Evolutionary conservation across 1,140 invertebrate genomes (phyloP).

Genomic region (Drosophila cardini): DNA sequence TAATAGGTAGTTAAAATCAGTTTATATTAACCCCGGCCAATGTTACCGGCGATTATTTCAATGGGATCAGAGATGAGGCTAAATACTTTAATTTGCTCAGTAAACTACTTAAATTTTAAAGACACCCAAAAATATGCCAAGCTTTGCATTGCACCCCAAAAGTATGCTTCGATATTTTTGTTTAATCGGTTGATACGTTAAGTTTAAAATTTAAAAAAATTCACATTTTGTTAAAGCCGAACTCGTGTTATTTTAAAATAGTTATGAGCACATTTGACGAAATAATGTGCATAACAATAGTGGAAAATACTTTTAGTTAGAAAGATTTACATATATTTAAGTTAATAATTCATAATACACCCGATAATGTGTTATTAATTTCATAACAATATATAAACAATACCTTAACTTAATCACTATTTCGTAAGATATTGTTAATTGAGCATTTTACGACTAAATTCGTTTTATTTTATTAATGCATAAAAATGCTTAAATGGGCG

Average conservation of each 20-base stretch:
- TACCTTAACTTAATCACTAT: not conserved
- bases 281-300: not conserved
- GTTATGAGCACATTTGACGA: too few relatives aligned
- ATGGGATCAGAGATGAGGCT: constrained; percentile 18
- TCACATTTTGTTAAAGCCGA: not conserved
- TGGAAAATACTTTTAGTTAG: not conserved
- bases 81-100: constrained; percentile 1
- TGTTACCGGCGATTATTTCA: constrained; percentile 18
- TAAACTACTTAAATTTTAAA: not conserved
- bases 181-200: not conserved
- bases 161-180: constrained; percentile 12
- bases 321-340: not conserved
- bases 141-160: constrained; percentile 1
- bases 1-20: constrained; percentile 17
- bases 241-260: not conserved
- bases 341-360: not conserved
- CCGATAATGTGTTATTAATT: not conserved
- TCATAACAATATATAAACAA: not conserved
- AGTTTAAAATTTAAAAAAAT: not conserved
- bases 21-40: constrained; percentile 4
- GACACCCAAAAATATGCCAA: constrained; percentile 28
- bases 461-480: not conserved
- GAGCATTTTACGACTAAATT: constrained; percentile 7
- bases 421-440: not conserved
- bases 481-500: not conserved